Evolutionary conservation across 2,113 vertebrate genomes (phyloP).

Genomic region (Notarius quadriscutis): DNA sequence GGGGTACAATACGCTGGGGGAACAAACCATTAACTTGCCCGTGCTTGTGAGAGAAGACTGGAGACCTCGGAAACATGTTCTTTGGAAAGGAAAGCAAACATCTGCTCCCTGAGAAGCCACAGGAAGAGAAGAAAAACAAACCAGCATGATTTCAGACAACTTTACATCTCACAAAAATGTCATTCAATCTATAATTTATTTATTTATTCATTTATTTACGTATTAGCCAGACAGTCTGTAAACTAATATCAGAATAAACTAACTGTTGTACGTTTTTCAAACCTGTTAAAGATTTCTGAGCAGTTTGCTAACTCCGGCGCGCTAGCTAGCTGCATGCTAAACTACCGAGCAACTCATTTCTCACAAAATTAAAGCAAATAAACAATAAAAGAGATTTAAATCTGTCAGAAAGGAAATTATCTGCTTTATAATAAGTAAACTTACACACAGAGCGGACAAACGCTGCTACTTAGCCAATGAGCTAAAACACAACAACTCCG

Average conservation of each 20-base stretch:
- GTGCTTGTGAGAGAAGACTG: constrained; percentile 64
- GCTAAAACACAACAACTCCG: neutral
- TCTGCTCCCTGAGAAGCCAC: constrained; percentile 50
- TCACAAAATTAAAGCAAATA: neutral
- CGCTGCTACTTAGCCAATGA: neutral
- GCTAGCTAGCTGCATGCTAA: neutral
- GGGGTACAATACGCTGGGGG: constrained; percentile 55
- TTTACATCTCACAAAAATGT: neutral
- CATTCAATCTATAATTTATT: neutral
- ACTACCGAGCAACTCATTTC: no score
- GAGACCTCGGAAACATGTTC: constrained; percentile 81
- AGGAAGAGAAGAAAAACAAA: constrained; percentile 1
- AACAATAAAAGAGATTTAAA: no score
- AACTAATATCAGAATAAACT: no score
- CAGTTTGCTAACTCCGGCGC: no score
- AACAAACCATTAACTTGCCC: constrained; percentile 60
- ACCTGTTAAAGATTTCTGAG: no score
- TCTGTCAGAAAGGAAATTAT: neutral
- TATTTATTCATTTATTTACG: no score
- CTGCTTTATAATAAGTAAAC: neutral
- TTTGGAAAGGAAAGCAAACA: constrained; percentile 68
- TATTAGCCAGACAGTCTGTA: no score
- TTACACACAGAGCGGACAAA: constrained; percentile 12
- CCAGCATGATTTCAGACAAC: neutral
- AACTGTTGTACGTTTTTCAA: no score